phyloP scores from a whole-genome alignment of 30 jellyfish, hydroid and myxozoan species.

The Aurelia aurita region DNA sequence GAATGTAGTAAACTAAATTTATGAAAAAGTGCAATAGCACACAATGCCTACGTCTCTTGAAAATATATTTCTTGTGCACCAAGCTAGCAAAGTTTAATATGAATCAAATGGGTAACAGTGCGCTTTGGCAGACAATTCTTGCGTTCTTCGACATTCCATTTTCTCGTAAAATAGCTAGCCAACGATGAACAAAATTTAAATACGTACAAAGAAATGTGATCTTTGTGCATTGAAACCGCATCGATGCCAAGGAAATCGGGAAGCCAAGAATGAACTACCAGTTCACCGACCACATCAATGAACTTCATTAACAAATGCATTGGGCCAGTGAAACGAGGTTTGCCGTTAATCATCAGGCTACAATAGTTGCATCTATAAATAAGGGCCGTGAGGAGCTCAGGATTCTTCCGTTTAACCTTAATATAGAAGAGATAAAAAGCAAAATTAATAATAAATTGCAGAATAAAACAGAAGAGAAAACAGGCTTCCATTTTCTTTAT shows the following conservation, averaged over 20 bases:
- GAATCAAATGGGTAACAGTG: no score
- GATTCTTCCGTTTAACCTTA: constrained; percentile 68
- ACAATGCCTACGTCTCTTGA: no score
- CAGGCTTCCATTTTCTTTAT: no score
- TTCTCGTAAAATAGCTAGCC: no score
- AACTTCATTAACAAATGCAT: constrained; percentile 16
- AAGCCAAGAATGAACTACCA: constrained; percentile 63
- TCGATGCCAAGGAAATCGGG: constrained; percentile 92
- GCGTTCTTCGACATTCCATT: no score
- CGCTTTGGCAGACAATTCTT: no score
- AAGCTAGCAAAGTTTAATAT: no score
- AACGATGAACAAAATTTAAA: no score
- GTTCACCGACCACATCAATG: constrained; percentile 58
- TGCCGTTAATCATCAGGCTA: constrained; percentile 55
- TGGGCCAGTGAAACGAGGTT: constrained; percentile 53
- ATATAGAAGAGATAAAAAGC: background rate
- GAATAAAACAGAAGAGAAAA: background rate
- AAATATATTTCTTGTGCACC: no score
- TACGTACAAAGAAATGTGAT: constrained; percentile 65
- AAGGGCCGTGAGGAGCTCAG: constrained; percentile 78
- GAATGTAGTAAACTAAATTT: no score
- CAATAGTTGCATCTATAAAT: constrained; percentile 74
- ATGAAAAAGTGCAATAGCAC: no score
- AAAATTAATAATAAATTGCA: background rate
- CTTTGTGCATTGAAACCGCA: constrained; percentile 78